A percentile compares a stretch with the other conserved stretches of the same genome.
These are phyloP conservation scores for Ormyrus rosae DNA, from an alignment of 2,888 invertebrate species.

Conservation along the genomic window DNA sequence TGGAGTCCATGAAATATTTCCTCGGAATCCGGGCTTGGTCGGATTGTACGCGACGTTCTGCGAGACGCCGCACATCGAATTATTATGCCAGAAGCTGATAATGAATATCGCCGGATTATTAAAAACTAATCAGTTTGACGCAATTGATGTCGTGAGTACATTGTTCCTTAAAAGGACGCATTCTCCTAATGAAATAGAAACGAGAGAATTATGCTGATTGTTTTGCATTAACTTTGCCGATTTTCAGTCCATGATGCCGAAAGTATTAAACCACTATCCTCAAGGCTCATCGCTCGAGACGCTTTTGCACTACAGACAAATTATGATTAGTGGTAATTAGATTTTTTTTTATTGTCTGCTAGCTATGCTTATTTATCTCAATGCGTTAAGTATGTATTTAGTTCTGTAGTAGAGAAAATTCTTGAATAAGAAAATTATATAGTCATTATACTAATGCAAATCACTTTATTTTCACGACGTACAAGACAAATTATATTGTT, in stretches of 20 bases:
- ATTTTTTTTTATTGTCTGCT: not conserved
- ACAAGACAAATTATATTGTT: not conserved
- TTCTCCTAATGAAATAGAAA: not conserved
- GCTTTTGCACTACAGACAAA: constrained; percentile 67
- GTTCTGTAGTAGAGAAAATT: no score
- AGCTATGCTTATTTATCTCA: no score
- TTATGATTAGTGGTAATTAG: constrained; percentile 64
- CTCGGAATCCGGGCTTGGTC: constrained; percentile 60
- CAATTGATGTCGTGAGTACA: constrained; percentile 50
- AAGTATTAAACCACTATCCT: constrained; percentile 65
- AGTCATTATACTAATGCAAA: no score
- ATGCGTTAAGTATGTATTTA: no score
- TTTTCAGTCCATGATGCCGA: constrained; percentile 61
- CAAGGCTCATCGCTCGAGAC: constrained; percentile 68
- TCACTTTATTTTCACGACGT: no score
- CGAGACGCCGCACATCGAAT: constrained; percentile 60
- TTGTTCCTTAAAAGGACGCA: constrained; percentile 4
- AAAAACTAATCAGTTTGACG: constrained; percentile 63
- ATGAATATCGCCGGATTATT: constrained; percentile 63
- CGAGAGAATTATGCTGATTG: constrained; percentile 16
- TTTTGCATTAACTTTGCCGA: not conserved
- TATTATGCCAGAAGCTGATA: constrained; percentile 62
- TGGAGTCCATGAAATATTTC: constrained; percentile 64
- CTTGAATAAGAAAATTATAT: no score
- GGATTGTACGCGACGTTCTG: constrained; percentile 62